A percentile compares a stretch with the other conserved stretches of the same genome.
phyloP scores from a whole-genome alignment of 2,113 vertebrate species.

The Nothoprocta pentlandii region DNA sequence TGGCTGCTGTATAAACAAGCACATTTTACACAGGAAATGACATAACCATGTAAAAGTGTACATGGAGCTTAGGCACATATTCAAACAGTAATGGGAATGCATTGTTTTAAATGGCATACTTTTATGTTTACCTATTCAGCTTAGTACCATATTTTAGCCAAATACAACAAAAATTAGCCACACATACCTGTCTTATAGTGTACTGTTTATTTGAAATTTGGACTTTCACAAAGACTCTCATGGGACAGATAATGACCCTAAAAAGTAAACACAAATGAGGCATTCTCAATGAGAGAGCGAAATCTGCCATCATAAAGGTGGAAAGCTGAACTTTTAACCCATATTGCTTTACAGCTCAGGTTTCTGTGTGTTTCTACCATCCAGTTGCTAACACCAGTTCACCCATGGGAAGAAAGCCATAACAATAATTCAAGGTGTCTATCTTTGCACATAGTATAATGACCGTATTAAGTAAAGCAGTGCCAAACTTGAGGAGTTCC shows the following conservation, averaged over 20 bases:
- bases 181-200: constrained; percentile 82
- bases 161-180: constrained; percentile 84
- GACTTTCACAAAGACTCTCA: constrained; percentile 77
- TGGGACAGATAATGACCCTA: constrained; percentile 75
- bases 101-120: constrained; percentile 88
- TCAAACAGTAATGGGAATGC: constrained; percentile 81
- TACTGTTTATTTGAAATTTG: constrained; percentile 81
- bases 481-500: not conserved
- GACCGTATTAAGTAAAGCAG: not conserved
- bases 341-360: constrained; percentile 51
- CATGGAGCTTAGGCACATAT: constrained; percentile 80
- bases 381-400: constrained; percentile 25
- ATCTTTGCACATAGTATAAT: constrained; percentile 11
- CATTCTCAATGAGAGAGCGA: constrained; percentile 66
- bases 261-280: constrained; percentile 76
- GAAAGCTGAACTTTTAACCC: constrained; percentile 76
- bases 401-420: not conserved
- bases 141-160: constrained; percentile 80
- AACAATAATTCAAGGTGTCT: constrained; percentile 25
- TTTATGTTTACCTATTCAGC: constrained; percentile 81
- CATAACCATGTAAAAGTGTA: constrained; percentile 82
- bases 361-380: constrained; percentile 39
- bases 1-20: constrained; percentile 79
- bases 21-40: constrained; percentile 89
- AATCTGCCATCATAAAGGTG: constrained; percentile 73